Evolutionary conservation across 2,113 vertebrate genomes (phyloP), one percentile per base, ranked within the genome.

Genomic region (Gobius niger): DNA sequence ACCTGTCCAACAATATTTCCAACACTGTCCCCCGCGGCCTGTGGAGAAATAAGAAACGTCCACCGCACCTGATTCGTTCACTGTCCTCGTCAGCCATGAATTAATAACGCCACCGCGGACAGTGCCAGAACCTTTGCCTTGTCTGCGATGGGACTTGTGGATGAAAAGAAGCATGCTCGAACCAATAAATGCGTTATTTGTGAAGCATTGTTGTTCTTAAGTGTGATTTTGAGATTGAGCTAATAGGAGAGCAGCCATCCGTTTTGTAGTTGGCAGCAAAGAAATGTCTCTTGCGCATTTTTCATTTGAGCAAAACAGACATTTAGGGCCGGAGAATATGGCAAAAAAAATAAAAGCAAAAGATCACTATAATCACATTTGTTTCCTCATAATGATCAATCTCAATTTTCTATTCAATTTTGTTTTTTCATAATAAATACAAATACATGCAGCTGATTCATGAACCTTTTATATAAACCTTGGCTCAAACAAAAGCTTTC

Each of bases 171-270:
- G 68, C 11, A n/a, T 40, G 46, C 47, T 16, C 67, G 77, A 78
- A 71, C 70, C 67, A 76, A 69, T 81, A 63, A 83, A 64, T 76
- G 59, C 66, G 44, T 68, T 80, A 72, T 82, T 60, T 75, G 52
- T 68, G 69, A 76, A 47, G 53, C 73, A 71, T 34, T 34, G 24
- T 24, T 54, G 76, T 41, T 50, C 44, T 56, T 61, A 57, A 70
- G 16, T 52, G 62, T 56, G 72, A 82, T 85, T 88, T 85, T 82
- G 70, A 82, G 81, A 85, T 85, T 86, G 72, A 84, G 84, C 75
- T 79, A 73, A 85, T 79, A 78, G 81, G 72, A 54, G 68, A 65
- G 76, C 65, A 68, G 68, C 60, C 63, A 67, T 75, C 86, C 64
- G 2, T 75, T 65, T 11, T 76, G 14, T 40, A 18, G 68, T 68